Base-by-base conservation (phyloP, 2,797 vertebrate species). In the Schizopygopsis pylzovi region DNA sequence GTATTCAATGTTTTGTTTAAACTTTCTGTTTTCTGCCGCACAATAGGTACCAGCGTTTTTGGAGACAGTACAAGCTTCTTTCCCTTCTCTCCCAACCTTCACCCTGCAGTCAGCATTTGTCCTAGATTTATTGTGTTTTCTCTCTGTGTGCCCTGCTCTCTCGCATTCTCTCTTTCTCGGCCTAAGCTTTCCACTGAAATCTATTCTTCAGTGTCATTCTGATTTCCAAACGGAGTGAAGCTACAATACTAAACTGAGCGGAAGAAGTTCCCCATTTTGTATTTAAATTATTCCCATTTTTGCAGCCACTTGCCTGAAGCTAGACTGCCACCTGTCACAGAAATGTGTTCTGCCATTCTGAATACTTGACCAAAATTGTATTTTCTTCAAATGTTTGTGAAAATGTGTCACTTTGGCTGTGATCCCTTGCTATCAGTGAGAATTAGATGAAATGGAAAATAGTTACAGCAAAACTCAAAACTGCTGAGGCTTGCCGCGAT, bases 101-200 rank as follows among this genome's bases (percentile, higher is more conserved):
- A 93, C 91, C 94, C 94, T 94, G 92, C 91, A 94, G 94, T 94
- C 93, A 94, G 89, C 90, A 90, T 81, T 92, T 95, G 95, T 92
- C 94, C 94, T 93, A 95, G 93, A 94, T 95, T 95, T 91, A 90
- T 90, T 87, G 39, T 87, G 82, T 43, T 8, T 49, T 73, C 54
- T 81, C 77, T 22, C 4, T 80, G 86, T 71, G 63, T 80, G 54
- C 84, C 4, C 73, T 41, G 68, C 33, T 61, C 67, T 84, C 79
- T 82, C 79, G 25, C 52, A 49, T 79, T 68, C 78, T 87, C 76
- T 80, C 79, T 70, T 72, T 45, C 25, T 54, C 71, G 67, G 59
- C 43, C 77, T 41, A 43, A 72, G 28, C 28, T 72, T 77, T 89
- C 82, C 73, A 13, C 83, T 91, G 91, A 91, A 86, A 89, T 91